Evolutionary conservation across 2,888 invertebrate genomes (phyloP).

Genomic region (Spicauda simplicius): DNA sequence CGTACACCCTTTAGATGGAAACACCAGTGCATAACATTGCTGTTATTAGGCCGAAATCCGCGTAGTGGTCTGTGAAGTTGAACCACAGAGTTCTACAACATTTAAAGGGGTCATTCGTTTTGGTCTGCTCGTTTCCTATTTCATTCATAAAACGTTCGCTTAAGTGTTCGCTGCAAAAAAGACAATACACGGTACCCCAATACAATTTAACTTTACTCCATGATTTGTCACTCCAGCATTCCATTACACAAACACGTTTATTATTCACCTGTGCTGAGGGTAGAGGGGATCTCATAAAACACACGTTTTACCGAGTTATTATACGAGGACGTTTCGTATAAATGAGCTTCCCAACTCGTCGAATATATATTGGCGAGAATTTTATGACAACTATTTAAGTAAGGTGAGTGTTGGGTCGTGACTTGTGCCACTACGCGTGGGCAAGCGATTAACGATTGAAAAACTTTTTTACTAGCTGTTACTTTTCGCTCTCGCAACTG

Average conservation of each 20-base stretch:
- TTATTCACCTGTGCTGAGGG: slow-evolving; percentile 21
- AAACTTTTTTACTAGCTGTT: no score
- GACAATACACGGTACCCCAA: neutral
- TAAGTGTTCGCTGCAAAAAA: no score
- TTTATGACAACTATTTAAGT: slow-evolving; percentile 67
- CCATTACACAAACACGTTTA: slow-evolving; percentile 9
- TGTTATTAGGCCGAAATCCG: no score
- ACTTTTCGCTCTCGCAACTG: no score
- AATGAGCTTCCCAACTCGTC: slow-evolving; percentile 58
- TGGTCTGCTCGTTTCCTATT: no score
- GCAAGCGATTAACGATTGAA: neutral
- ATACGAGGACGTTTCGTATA: slow-evolving; percentile 65
- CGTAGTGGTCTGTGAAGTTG: no score
- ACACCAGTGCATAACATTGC: no score
- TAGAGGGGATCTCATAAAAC: slow-evolving; percentile 59
- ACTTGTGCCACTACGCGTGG: neutral
- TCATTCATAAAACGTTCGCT: no score
- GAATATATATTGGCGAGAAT: slow-evolving; percentile 75
- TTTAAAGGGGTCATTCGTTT: no score
- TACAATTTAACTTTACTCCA: neutral
- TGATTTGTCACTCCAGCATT: neutral
- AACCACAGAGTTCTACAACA: no score
- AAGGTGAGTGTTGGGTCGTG: slow-evolving; percentile 40
- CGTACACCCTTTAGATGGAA: no score
- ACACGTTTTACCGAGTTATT: slow-evolving; percentile 72